Evolutionary conservation across 2,113 vertebrate genomes (phyloP).

Genomic region (Lonchura striata): DNA sequence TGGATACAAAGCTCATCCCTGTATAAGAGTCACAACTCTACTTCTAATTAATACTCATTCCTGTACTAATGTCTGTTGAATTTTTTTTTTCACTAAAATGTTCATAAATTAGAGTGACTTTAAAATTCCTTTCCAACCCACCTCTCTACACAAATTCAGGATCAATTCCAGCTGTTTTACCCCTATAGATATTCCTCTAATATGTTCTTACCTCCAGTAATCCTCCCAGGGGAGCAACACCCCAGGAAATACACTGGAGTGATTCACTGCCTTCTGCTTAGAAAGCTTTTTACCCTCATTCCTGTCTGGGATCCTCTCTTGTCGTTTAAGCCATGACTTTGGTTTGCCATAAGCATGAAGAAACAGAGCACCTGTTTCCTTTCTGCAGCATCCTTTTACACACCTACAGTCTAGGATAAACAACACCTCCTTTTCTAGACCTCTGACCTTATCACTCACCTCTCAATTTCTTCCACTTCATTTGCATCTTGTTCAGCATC

Average conservation of each 20-base stretch:
- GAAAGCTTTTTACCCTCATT: background rate
- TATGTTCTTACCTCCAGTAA: background rate
- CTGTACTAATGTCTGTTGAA: background rate
- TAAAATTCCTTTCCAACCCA: background rate
- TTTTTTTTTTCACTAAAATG: background rate
- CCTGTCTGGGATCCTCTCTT: background rate
- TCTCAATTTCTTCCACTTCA: background rate
- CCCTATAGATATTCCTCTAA: background rate
- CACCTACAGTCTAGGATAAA: background rate
- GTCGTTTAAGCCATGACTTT: background rate
- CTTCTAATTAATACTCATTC: background rate
- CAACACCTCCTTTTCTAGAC: background rate
- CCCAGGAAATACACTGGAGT: background rate
- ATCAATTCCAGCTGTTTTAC: background rate
- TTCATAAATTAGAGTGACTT: background rate
- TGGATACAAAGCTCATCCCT: background rate
- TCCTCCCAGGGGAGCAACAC: background rate
- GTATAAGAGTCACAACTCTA: background rate
- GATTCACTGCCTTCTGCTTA: background rate
- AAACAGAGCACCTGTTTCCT: background rate
- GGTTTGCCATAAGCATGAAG: background rate
- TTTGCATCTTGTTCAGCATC: background rate
- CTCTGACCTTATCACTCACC: rapidly evolving
- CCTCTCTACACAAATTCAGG: background rate
- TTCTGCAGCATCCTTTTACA: background rate